Conservation (phyloP, 2,888 invertebrate species). For the Adelognathus sp. region DNA sequence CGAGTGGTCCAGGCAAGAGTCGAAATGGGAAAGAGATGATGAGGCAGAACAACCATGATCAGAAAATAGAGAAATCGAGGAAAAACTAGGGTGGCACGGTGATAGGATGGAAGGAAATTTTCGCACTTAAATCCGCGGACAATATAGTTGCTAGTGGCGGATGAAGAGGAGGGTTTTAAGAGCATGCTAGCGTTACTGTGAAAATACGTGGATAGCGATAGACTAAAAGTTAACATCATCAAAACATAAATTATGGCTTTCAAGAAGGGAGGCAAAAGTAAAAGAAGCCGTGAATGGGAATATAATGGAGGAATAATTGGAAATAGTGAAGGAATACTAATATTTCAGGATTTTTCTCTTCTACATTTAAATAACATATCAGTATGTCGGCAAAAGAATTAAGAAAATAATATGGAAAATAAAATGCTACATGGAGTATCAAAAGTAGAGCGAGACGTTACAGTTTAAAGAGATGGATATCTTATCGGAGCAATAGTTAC, state of each 20-base stretch:
- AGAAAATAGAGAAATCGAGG: neutral
- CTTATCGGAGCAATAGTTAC: slow-evolving; percentile 14
- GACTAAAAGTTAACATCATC: slow-evolving; percentile 36
- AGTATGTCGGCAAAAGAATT: slow-evolving; percentile 9
- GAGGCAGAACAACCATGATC: neutral
- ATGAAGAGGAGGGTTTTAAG: slow-evolving; percentile 25
- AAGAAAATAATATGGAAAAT: neutral
- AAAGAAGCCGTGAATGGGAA: slow-evolving; percentile 18
- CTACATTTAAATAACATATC: slow-evolving; percentile 5
- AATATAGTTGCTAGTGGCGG: slow-evolving; percentile 53
- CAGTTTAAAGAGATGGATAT: slow-evolving; percentile 6
- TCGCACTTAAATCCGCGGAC: slow-evolving; percentile 50
- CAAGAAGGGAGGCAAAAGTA: slow-evolving; percentile 38
- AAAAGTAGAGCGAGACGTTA: neutral
- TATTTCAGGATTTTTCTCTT: slow-evolving; percentile 36
- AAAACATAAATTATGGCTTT: slow-evolving; percentile 54
- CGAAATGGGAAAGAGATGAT: neutral
- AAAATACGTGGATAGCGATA: slow-evolving; percentile 32
- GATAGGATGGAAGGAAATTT: slow-evolving; percentile 50
- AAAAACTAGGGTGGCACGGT: slow-evolving; percentile 45
- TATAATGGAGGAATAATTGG: slow-evolving; percentile 36
- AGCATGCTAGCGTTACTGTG: slow-evolving; percentile 31
- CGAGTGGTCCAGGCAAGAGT: neutral
- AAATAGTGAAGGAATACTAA: slow-evolving; percentile 53
- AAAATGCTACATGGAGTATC: slow-evolving; percentile 16